Percentiles rank a stretch among this genome's conserved stretches.
phyloP scores from a whole-genome alignment of 2,113 vertebrate genomes.

The Prolemur simus region DNA sequence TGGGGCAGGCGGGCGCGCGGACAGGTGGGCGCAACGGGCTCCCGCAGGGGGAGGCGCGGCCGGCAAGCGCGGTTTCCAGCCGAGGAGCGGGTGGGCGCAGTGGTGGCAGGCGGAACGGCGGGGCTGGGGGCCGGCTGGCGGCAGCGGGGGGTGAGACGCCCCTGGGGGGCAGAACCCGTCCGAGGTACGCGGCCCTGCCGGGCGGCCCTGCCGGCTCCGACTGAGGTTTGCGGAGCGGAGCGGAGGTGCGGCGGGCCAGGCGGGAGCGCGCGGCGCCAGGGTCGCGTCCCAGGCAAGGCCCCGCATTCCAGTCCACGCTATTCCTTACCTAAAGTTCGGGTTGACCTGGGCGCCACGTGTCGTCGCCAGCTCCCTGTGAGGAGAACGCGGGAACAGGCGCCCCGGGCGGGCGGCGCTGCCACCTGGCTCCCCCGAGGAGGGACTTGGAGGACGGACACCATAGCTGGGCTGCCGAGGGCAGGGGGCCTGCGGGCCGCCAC shows the following conservation, averaged over 20 bases:
- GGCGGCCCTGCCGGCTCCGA: no score
- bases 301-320: rapidly evolving
- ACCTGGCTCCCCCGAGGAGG: background rate
- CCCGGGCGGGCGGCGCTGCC: background rate
- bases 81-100: background rate
- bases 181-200: no score
- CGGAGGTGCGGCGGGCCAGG: background rate
- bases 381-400: background rate
- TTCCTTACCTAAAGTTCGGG: rapidly evolving
- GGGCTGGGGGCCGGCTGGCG: background rate
- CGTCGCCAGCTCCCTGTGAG: rapidly evolving
- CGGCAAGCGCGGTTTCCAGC: background rate
- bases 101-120: background rate
- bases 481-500: no score
- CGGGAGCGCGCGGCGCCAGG: background rate
- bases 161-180: background rate
- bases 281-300: rapidly evolving
- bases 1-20: background rate
- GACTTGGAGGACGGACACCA: background rate
- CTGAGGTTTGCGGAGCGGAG: no score
- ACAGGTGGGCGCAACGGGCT: background rate
- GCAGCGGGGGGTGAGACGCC: background rate
- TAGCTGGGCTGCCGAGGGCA: background rate
- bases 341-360: rapidly evolving
- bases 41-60: background rate